phyloP scores from a whole-genome alignment of 2,113 vertebrate species.

The Coptodon bakossiorum region DNA sequence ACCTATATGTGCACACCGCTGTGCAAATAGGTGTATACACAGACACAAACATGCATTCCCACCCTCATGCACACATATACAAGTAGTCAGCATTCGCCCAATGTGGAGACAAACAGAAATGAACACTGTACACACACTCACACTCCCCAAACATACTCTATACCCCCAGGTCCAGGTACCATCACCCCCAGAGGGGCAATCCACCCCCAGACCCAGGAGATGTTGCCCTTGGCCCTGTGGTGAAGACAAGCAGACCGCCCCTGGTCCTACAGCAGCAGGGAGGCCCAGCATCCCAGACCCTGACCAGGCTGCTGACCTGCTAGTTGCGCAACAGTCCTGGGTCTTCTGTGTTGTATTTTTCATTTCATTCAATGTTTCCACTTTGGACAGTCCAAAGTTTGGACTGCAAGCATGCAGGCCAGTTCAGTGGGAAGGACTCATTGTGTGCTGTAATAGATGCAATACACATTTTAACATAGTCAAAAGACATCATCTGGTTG shows the following conservation, averaged over 20 bases:
- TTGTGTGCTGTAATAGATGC: not conserved
- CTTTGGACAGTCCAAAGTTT: not conserved
- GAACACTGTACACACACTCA: not conserved
- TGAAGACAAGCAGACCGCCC: not conserved
- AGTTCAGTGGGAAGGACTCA: not conserved
- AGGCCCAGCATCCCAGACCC: not conserved
- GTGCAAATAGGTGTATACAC: not conserved
- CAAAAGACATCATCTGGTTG: not conserved
- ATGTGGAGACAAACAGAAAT: not conserved
- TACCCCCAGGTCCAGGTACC: fast-evolving
- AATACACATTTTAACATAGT: not conserved
- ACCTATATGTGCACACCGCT: too few species aligned
- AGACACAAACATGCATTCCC: not conserved
- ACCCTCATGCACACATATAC: not conserved
- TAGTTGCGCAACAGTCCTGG: not conserved
- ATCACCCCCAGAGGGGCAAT: not conserved
- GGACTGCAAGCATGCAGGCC: not conserved
- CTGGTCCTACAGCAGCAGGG: not conserved
- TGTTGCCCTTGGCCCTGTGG: not conserved
- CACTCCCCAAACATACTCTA: not conserved
- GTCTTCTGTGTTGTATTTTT: not conserved
- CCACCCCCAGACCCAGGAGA: not conserved
- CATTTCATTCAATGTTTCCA: not conserved
- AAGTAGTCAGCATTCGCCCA: fast-evolving
- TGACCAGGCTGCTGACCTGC: not conserved